Evolutionary conservation across 2,888 invertebrate genomes (phyloP), one percentile per base, ranked within the genome.

Genomic region (Ochlodes sylvanus): DNA sequence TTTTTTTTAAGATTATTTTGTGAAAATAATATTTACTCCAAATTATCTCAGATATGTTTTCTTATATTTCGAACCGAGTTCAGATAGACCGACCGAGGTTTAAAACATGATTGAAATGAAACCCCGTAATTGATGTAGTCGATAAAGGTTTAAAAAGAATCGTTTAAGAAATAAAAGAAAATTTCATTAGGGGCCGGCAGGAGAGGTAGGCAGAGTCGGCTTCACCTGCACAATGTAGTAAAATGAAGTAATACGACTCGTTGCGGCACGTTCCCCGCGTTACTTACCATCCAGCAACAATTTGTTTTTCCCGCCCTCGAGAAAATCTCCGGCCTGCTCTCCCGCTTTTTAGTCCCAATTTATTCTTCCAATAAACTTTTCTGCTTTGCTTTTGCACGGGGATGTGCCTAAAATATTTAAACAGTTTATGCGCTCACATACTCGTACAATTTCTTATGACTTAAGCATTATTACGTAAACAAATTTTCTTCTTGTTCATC

Each of bases 311-410:
- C 83, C 84, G 79, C 84, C 85, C 86, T 82, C 84, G 77, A 83
- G 80, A 85, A 82, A 87, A 88, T 84, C 84, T 88, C 85, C 80
- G 85, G 82, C 81, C 76, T 83, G 81, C 84, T 84, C 82, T 81
- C 83, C 82, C 81, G 87, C 88, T 89, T 90, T 89, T 90, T 89
- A 87, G 88, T 88, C 88, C 79, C 88, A 89, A 89, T 90, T 90
- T 90, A 89, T 90, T 86, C 85, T 84, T 78, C 85, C 86, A 89
- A 90, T 89, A 89, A 89, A 90, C 84, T 88, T 88, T 84, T 82
- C 78, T 84, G 84, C 83, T 83, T 83, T 87, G 85, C 87, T 87
- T 87, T 87, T 82, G 80, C 83, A 84, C 82, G 78, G 81, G 79
- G 83, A 85, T 87, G 82, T 81, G 84, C 78, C 81, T 88, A 82